These are phyloP conservation scores for Brotula barbata DNA, from an alignment of 2,797 vertebrate species.

Conservation along the genomic window DNA sequence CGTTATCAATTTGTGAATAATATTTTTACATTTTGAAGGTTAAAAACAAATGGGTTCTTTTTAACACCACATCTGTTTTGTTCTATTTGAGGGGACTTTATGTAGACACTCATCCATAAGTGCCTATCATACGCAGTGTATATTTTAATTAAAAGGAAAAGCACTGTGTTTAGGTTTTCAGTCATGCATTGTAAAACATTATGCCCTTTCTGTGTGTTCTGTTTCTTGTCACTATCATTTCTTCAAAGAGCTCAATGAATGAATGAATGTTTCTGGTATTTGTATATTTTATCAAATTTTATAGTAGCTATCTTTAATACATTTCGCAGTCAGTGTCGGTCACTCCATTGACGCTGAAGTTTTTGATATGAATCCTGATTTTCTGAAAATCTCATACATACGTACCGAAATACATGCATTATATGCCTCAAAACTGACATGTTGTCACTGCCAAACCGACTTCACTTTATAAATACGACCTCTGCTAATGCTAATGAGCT, in stretches of 20 bases:
- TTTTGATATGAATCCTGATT: conserved; percentile 13
- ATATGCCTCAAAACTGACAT: conserved; percentile 49
- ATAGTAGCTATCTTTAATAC: conserved; percentile 20
- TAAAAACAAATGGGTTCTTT: not conserved
- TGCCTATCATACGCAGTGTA: conserved; percentile 38
- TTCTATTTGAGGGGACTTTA: conserved; percentile 14
- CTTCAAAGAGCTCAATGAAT: not conserved
- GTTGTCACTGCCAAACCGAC: not conserved
- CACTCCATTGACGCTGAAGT: not conserved
- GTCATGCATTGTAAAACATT: not conserved
- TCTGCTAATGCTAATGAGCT: conserved; percentile 30
- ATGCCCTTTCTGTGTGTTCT: not conserved
- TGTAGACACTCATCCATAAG: conserved; percentile 29
- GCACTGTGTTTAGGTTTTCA: conserved; percentile 7
- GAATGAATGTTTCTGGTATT: conserved; percentile 14
- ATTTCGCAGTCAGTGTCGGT: not conserved
- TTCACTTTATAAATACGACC: conserved; percentile 46
- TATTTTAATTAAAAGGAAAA: conserved; percentile 34
- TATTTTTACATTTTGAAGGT: conserved; percentile 35
- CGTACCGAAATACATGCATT: conserved; percentile 18
- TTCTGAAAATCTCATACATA: conserved; percentile 11
- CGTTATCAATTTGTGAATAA: conserved; percentile 7
- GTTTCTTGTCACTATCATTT: not conserved
- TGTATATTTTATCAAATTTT: conserved; percentile 1
- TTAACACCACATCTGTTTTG: not conserved